Conservation (phyloP, 2,888 invertebrate species). For the Drosophila anomelani region DNA sequence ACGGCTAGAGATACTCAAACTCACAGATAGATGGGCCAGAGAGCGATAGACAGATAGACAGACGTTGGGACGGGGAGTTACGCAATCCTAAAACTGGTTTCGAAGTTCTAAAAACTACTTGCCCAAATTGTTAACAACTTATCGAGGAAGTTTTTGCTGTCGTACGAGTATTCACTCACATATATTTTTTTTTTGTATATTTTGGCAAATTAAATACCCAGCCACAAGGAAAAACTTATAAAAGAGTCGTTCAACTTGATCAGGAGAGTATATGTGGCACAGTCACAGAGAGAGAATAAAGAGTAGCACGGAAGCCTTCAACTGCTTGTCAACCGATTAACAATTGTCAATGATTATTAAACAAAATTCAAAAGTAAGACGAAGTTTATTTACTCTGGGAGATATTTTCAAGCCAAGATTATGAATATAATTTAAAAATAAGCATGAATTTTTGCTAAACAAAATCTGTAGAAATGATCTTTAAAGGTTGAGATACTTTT, state of each 20-base stretch:
- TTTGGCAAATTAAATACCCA: slow-evolving; percentile 50
- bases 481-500: neutral
- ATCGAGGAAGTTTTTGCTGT: slow-evolving; percentile 68
- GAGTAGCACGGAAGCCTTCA: slow-evolving; percentile 37
- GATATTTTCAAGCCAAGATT: neutral
- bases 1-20: slow-evolving; percentile 31
- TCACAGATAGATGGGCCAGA: slow-evolving; percentile 45
- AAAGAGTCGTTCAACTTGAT: slow-evolving; percentile 78
- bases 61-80: slow-evolving; percentile 55
- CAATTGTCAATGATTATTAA: slow-evolving; percentile 46
- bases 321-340: slow-evolving; percentile 57
- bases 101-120: slow-evolving; percentile 63
- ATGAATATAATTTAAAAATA: slow-evolving; percentile 2
- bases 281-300: slow-evolving; percentile 15
- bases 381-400: neutral
- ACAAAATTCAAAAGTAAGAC: neutral
- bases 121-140: slow-evolving; percentile 77
- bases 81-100: slow-evolving; percentile 72
- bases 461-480: no score
- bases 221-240: slow-evolving; percentile 75
- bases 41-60: slow-evolving; percentile 40
- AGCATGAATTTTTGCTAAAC: no score
- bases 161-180: slow-evolving; percentile 11
- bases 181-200: slow-evolving; percentile 46
- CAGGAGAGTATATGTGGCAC: slow-evolving; percentile 32